Base-by-base conservation (phyloP, 2,113 vertebrate species). In the Quiscalus mexicanus region DNA sequence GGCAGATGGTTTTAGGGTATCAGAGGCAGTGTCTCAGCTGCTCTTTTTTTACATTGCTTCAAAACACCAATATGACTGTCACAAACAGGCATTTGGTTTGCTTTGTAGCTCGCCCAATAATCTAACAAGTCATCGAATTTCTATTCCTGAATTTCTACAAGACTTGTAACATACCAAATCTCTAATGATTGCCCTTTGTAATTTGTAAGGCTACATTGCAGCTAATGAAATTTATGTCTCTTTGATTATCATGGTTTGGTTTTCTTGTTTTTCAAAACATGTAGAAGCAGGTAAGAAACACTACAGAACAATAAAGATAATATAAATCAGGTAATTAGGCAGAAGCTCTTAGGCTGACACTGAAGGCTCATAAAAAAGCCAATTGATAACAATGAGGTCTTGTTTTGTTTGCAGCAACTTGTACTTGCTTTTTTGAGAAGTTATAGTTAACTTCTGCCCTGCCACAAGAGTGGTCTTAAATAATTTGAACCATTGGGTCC, bases 301-400 rank as follows among this genome's bases (percentile, higher is more conserved):
- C 7, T 47, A 64, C 10, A 78, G 19, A 84, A 89, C 20, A 82
- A 58, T 25, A 81, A 92, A 80, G 60, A 45, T 47, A 59, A 84
- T 44, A 84, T 50, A 85, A 71, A 94, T 87, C 78, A 89, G 27
- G 25, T 52, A 89, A 93, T 84, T 82, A 91, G 64, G 37, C 65
- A 89, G 58, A 82, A 76, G 44, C 10, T 91, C 74, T 93, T 89
- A 71, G 35, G 45, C 59, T 84, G 39, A 24, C 70, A 87, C 44
- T 64, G 53, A 91, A 78, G 47, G 35, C 44, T 93, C 87, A 84
- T 52, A 47, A 91, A 73, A 96, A 77, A 95, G 39, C 11, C 89
- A 80, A 12, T 4, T 60, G 68, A 91, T 55, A 1, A 5, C 4
- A 10, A 67, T 45, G n/a, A 94, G 55, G 56, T 59, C 52, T 91